Evolutionary conservation across 2,888 invertebrate genomes (phyloP).

Genomic region (Rhabditophanes sp.): DNA sequence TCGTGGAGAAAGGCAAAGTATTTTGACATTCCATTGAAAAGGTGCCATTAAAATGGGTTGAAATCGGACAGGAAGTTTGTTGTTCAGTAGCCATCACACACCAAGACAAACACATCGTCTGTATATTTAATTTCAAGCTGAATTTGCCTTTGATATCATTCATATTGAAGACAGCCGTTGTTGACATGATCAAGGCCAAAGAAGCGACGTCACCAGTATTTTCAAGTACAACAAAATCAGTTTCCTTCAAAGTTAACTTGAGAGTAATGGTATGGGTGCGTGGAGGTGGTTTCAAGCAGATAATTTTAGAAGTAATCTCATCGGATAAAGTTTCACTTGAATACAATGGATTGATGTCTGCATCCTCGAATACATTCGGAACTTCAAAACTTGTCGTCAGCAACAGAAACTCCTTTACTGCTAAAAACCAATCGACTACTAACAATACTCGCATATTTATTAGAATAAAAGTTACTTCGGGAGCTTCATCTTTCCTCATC

Average conservation of each 20-base stretch:
- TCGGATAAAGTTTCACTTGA: slow-evolving; percentile 5
- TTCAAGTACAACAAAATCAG: slow-evolving; percentile 82
- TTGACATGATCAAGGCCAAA: slow-evolving; percentile 63
- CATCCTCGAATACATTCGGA: slow-evolving; percentile 9
- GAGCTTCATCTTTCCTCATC: slow-evolving; percentile 31
- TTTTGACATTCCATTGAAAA: slow-evolving; percentile 13
- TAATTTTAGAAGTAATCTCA: too few species aligned
- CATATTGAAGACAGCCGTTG: slow-evolving; percentile 30
- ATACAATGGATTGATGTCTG: slow-evolving; percentile 3
- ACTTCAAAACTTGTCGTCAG: slow-evolving; percentile 25
- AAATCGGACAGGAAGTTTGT: slow-evolving; percentile 20
- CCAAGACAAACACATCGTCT: slow-evolving; percentile 19
- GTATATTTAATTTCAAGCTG: slow-evolving; percentile 10
- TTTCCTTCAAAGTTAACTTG: slow-evolving; percentile 81
- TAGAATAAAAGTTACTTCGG: slow-evolving; percentile 32
- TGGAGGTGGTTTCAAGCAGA: too few species aligned
- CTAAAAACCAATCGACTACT: slow-evolving; percentile 33
- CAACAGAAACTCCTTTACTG: slow-evolving; percentile 30
- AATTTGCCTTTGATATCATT: slow-evolving; percentile 17
- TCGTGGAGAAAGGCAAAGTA: too few species aligned
- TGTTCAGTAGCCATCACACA: slow-evolving; percentile 28
- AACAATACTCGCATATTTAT: slow-evolving; percentile 32
- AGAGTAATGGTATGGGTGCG: slow-evolving; percentile 53
- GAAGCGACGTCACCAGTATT: slow-evolving; percentile 72
- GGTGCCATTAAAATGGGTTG: slow-evolving; percentile 35